Conservation (phyloP, 2,888 invertebrate genomes). For the Nesidiocoris tenuis region DNA sequence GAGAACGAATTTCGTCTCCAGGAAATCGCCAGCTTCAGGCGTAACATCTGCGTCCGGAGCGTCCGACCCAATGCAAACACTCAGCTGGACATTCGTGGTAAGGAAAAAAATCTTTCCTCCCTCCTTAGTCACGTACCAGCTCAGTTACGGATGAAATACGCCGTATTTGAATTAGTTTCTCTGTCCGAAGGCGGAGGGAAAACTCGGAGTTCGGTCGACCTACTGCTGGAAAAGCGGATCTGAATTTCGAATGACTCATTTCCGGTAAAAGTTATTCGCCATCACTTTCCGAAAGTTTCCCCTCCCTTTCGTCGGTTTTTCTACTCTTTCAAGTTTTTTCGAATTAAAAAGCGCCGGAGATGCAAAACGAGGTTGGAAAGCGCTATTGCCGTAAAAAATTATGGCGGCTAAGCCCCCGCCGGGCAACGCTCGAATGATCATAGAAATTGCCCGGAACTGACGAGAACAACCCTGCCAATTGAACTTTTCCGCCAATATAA, state of each 20-base stretch:
- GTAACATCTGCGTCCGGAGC: too few species aligned
- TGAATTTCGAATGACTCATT: conserved; percentile 12
- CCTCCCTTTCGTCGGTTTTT: background rate
- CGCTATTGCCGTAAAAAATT: background rate
- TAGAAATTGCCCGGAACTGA: background rate
- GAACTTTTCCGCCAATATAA: background rate
- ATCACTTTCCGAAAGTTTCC: background rate
- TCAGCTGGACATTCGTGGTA: background rate
- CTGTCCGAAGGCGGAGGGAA: background rate
- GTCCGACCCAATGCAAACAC: background rate
- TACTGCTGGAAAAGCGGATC: background rate
- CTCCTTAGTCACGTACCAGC: background rate
- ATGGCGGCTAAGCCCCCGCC: background rate
- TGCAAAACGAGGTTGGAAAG: background rate
- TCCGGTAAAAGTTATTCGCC: background rate
- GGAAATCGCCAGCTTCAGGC: too few species aligned
- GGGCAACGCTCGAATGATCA: background rate
- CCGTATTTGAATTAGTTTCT: background rate
- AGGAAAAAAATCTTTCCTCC: background rate
- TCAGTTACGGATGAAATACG: background rate
- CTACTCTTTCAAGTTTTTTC: background rate
- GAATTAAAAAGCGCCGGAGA: background rate
- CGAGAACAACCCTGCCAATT: background rate
- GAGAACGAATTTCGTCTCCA: too few species aligned
- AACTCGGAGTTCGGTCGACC: background rate